Conservation (phyloP, 2,113 vertebrate genomes). For the Corydoras sp. region DNA sequence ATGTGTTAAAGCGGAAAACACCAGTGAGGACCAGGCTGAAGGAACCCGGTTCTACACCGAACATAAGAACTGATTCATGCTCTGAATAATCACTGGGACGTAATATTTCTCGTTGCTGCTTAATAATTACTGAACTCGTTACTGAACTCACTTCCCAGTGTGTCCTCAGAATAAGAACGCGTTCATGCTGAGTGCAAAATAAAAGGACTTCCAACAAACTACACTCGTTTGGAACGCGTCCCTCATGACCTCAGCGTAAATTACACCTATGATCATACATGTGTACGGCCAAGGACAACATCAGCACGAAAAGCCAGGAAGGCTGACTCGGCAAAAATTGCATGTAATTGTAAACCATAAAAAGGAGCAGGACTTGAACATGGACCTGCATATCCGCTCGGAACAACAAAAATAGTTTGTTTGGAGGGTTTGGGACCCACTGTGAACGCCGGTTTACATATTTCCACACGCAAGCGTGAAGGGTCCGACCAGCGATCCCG, state of each 20-base stretch:
- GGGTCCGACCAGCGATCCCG: too few relatives aligned
- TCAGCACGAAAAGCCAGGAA: too few relatives aligned
- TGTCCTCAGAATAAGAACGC: neutral
- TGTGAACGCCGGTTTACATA: neutral
- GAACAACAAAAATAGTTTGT: slow-evolving; percentile 30
- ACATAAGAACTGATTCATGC: too few relatives aligned
- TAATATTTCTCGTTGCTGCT: too few relatives aligned
- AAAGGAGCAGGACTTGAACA: neutral
- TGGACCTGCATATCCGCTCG: neutral
- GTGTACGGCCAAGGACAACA: neutral
- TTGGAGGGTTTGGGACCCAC: neutral
- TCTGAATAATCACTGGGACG: too few relatives aligned
- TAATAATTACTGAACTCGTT: neutral
- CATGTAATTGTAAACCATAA: neutral
- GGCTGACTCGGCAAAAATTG: neutral
- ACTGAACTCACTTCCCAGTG: neutral
- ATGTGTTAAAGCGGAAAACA: too few relatives aligned
- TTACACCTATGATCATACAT: slow-evolving; percentile 7
- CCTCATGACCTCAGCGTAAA: neutral
- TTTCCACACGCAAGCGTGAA: neutral
- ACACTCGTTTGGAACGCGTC: neutral
- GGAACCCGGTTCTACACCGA: too few relatives aligned
- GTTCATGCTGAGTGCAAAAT: too few relatives aligned
- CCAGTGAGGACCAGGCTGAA: too few relatives aligned
- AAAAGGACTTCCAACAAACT: too few relatives aligned